A percentile compares a stretch with the other conserved stretches of the same genome.
Conservation (phyloP, 2,797 vertebrate genomes). For the Rachycentron canadum region DNA sequence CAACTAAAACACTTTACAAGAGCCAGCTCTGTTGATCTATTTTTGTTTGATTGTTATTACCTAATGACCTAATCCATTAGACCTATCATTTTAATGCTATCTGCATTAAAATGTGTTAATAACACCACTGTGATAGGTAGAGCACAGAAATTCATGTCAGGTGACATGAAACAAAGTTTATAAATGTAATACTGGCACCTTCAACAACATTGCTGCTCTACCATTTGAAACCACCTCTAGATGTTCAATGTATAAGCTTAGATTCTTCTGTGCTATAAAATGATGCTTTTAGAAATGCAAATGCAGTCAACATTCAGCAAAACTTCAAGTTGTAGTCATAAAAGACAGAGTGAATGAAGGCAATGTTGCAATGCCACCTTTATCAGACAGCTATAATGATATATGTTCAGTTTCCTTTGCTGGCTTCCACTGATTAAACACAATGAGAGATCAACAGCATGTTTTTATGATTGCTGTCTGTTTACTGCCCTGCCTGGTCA, state of each 20-base stretch:
- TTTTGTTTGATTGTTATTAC: constrained; percentile 10
- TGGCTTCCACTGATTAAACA: constrained; percentile 67
- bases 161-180: neutral
- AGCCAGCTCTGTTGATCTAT: neutral
- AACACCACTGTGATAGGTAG: neutral
- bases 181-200: neutral
- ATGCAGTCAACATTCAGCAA: constrained; percentile 40
- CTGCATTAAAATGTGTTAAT: neutral
- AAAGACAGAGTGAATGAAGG: constrained; percentile 51
- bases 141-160: constrained; percentile 1
- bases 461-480: constrained; percentile 77
- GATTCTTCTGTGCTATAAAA: constrained; percentile 9
- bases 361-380: constrained; percentile 54
- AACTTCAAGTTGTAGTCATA: constrained; percentile 43
- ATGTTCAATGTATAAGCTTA: too few species aligned
- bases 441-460: constrained; percentile 67
- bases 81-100: neutral
- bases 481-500: constrained; percentile 75
- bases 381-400: constrained; percentile 69
- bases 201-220: neutral
- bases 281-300: constrained; percentile 32
- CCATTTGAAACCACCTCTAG: neutral
- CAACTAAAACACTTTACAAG: neutral
- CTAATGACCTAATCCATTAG: neutral
- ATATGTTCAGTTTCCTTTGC: constrained; percentile 57